Conservation (phyloP, 2,797 vertebrate genomes). For the Lateolabrax maculatus region DNA sequence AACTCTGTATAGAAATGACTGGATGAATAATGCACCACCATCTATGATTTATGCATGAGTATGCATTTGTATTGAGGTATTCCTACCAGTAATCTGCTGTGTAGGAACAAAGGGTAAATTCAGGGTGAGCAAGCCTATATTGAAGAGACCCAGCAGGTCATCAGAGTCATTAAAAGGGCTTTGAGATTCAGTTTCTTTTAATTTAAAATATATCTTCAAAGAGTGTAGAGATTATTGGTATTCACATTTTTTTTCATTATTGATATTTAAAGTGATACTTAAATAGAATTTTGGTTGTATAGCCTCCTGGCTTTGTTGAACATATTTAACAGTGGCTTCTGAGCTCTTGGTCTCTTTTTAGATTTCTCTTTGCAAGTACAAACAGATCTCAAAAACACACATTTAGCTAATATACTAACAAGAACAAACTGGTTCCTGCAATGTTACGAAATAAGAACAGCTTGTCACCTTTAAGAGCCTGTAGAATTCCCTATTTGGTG, state of each 20-base stretch:
- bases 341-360: neutral
- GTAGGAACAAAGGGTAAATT: constrained; percentile 65
- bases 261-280: constrained; percentile 14
- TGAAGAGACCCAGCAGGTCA: constrained; percentile 21
- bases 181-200: constrained; percentile 38
- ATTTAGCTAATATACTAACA: neutral
- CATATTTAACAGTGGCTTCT: constrained; percentile 3
- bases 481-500: neutral
- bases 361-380: neutral
- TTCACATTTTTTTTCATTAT: neutral
- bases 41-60: constrained; percentile 82
- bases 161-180: constrained; percentile 20
- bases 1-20: constrained; percentile 70
- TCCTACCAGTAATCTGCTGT: constrained; percentile 68
- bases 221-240: constrained; percentile 8
- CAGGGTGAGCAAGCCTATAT: constrained; percentile 34
- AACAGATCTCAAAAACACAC: neutral
- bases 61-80: constrained; percentile 75
- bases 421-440: neutral
- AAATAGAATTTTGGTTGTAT: neutral
- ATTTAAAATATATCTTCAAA: constrained; percentile 33
- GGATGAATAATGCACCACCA: constrained; percentile 82
- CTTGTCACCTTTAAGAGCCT: neutral
- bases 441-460: neutral
- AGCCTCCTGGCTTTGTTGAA: neutral